Conservation (phyloP, 23 tunicate species). For the Styela clava region DNA sequence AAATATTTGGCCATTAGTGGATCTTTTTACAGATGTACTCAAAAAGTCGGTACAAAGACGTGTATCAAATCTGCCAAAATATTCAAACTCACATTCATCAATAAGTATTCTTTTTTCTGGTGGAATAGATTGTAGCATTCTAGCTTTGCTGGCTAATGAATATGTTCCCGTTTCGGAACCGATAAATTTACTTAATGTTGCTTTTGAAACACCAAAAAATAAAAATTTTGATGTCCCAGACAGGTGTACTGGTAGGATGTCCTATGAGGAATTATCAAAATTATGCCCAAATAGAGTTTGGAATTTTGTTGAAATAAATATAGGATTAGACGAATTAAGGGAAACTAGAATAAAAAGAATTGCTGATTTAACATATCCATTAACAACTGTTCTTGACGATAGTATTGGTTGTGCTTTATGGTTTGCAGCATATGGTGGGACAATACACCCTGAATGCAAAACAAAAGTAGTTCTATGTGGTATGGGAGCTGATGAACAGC, state of each 20-base stretch:
- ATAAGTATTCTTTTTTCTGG: constrained; percentile 83
- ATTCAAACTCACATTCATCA: neutral
- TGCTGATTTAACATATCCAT: constrained; percentile 61
- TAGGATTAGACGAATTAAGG: constrained; percentile 54
- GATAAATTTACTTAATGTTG: constrained; percentile 77
- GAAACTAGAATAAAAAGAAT: constrained; percentile 32
- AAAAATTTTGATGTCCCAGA: constrained; percentile 65
- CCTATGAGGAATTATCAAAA: constrained; percentile 43
- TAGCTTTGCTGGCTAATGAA: constrained; percentile 66
- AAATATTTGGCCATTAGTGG: constrained; percentile 30
- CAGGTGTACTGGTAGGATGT: constrained; percentile 35
- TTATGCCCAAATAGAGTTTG: constrained; percentile 62
- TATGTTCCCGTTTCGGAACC: constrained; percentile 37
- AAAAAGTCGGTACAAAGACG: constrained; percentile 49
- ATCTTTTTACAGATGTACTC: constrained; percentile 25
- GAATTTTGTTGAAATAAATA: constrained; percentile 74
- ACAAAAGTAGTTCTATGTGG: constrained; percentile 76
- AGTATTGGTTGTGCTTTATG: constrained; percentile 91
- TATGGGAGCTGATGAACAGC: constrained; percentile 94
- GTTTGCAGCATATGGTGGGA: constrained; percentile 75
- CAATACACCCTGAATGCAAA: neutral
- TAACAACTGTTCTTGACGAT: constrained; percentile 84
- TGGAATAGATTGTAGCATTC: constrained; percentile 85
- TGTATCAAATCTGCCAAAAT: constrained; percentile 17
- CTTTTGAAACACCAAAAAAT: constrained; percentile 44